A percentile compares a stretch with the other conserved stretches of the same genome.
Evolutionary conservation across 2,113 vertebrate species (phyloP).

Genomic region (Istiophorus platypterus): DNA sequence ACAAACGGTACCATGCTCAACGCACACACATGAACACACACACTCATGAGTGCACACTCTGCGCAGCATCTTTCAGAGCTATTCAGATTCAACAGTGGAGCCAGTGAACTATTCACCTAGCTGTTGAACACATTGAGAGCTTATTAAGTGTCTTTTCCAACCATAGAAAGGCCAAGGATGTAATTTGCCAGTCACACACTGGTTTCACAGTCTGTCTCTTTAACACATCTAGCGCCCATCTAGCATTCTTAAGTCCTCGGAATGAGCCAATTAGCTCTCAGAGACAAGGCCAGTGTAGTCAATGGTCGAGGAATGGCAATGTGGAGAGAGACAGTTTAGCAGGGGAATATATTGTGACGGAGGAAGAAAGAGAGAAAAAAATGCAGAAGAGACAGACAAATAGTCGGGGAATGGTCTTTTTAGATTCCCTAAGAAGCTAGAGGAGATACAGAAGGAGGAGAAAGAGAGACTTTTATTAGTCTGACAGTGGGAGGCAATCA

Average conservation of each 20-base stretch:
- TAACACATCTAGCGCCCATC: constrained; percentile 75
- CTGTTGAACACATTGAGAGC: constrained; percentile 78
- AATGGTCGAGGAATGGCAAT: constrained; percentile 69
- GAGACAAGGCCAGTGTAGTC: constrained; percentile 77
- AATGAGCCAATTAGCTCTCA: constrained; percentile 80
- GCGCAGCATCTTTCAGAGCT: constrained; percentile 59
- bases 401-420: constrained; percentile 64
- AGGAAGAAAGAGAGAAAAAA: constrained; percentile 52
- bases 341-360: constrained; percentile 55
- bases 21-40: constrained; percentile 27
- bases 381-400: constrained; percentile 58
- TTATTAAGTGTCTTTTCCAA: constrained; percentile 79
- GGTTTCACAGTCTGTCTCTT: constrained; percentile 73
- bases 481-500: constrained; percentile 69
- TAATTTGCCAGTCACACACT: constrained; percentile 80
- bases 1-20: constrained; percentile 63
- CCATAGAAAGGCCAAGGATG: constrained; percentile 81
- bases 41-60: constrained; percentile 2
- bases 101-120: constrained; percentile 81
- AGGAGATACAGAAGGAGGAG: constrained; percentile 37
- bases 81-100: constrained; percentile 67
- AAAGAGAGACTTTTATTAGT: constrained; percentile 64
- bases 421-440: constrained; percentile 52
- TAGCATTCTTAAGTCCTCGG: constrained; percentile 76
- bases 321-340: constrained; percentile 62